Percentiles rank a stretch among this genome's conserved stretches.
phyloP scores from a whole-genome alignment of 2,888 invertebrate species.

The Timema podura region DNA sequence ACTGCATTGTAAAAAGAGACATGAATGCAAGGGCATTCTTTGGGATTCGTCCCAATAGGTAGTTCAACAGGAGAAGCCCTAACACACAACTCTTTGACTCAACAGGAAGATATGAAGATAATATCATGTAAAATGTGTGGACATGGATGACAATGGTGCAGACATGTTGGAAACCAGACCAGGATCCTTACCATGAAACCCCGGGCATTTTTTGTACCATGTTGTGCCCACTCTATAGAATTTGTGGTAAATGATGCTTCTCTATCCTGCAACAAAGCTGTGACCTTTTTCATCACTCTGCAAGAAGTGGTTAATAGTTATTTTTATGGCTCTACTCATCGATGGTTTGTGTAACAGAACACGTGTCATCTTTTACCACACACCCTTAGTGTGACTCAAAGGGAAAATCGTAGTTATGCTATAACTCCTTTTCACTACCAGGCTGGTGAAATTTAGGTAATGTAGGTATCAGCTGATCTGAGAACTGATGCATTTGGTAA shows the following conservation, averaged over 20 bases:
- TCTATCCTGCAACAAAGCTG: conserved; percentile 6
- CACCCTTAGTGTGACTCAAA: background rate
- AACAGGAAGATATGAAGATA: conserved; percentile 1
- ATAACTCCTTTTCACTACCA: background rate
- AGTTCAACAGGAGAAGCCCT: conserved; percentile 3
- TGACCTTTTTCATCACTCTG: background rate
- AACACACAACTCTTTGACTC: background rate
- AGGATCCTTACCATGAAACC: conserved; percentile 1
- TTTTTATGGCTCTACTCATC: background rate
- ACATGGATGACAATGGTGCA: background rate
- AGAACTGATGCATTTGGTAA: too few relatives aligned
- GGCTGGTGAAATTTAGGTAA: conserved; percentile 5
- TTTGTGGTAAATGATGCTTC: conserved; percentile 3
- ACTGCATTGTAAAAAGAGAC: background rate
- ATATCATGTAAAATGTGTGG: background rate
- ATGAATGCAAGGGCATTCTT: background rate
- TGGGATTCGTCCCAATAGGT: background rate
- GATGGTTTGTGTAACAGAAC: conserved; percentile 6
- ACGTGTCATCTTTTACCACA: background rate
- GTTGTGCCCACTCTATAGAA: background rate
- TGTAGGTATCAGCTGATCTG: too few relatives aligned
- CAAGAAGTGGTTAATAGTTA: background rate
- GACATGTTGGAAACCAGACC: background rate
- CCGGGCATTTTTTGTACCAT: background rate
- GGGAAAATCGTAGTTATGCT: background rate